Base-by-base conservation (phyloP, 2,888 invertebrate genomes). In the Philereme transversata region DNA sequence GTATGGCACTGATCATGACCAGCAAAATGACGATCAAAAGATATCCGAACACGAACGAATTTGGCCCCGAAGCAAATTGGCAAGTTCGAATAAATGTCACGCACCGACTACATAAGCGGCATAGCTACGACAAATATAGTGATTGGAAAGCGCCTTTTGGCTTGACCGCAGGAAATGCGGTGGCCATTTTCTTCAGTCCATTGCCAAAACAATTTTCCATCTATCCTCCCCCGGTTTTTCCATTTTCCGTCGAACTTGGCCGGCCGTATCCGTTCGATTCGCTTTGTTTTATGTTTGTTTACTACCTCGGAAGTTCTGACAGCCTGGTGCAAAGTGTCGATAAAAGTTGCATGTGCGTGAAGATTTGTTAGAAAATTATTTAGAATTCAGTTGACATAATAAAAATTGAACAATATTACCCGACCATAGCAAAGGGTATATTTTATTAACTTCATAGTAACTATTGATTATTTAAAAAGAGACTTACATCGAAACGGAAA, bases 151-250 rank as follows among this genome's bases (percentile, higher is more conserved):
- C 78, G 76, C 76, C 76, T 78, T 74, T 75, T 78, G 79, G 78
- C 79, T 73, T 79, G 78, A 80, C 80, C 79, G 71, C 79, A 78
- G 79, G 79, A 80, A 80, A 78, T 78, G 77, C 76, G 78, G 77
- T 74, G 71, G 79, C 80, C 90, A 91, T 90, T 91, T 92, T 90
- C 91, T 88, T 89, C 82, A 91, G 90, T 88, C 88, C 87, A 86
- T 78, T 80, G 87, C 87, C 88, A 88, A 88, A 86, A 88, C 86
- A 86, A 88, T 87, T 89, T 88, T 86, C 84, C 84, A 84, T 86
- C 84, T 85, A 84, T 84, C 83, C 76, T 76, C 76, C 73, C 79
- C 80, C 79, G 83, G 81, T 83, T 85, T 85, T 85, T 82, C 87
- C 82, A 83, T 86, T 88, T 85, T 85, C 83, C 83, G 83, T 82